phyloP scores from a whole-genome alignment of 2,888 invertebrate species.

The Agrotis segetum region DNA sequence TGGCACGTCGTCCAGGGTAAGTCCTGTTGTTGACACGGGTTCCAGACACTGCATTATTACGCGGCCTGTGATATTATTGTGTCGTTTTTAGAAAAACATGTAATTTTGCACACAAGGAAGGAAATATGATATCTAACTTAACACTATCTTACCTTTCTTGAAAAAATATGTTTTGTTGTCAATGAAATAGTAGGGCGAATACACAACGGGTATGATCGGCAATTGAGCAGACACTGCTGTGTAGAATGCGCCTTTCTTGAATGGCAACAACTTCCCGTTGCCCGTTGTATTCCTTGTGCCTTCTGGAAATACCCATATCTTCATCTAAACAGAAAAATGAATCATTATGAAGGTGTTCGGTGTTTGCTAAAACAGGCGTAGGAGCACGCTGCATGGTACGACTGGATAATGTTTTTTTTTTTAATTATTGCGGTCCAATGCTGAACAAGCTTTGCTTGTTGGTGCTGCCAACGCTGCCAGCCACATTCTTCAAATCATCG shows the following conservation, averaged over 20 bases:
- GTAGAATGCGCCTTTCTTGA: slow-evolving; percentile 93
- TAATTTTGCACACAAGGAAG: background rate
- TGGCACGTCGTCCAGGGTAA: slow-evolving; percentile 78
- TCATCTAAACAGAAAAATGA: slow-evolving; percentile 68
- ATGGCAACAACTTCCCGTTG: slow-evolving; percentile 87
- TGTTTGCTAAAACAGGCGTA: too few species aligned
- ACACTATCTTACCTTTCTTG: slow-evolving; percentile 76
- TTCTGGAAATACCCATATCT: slow-evolving; percentile 92
- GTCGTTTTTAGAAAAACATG: background rate
- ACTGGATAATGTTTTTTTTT: too few species aligned
- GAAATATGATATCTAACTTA: too few species aligned
- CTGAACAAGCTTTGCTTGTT: too few species aligned
- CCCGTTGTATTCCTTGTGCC: slow-evolving; percentile 88
- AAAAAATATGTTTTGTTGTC: slow-evolving; percentile 69
- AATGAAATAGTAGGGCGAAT: slow-evolving; percentile 89
- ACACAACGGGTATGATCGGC: slow-evolving; percentile 91
- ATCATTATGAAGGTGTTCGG: background rate
- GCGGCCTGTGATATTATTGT: slow-evolving; percentile 75
- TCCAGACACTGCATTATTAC: slow-evolving; percentile 82
- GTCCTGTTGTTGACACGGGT: slow-evolving; percentile 80
- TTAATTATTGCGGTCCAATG: too few species aligned
- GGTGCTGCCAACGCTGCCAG: too few species aligned
- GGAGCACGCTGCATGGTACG: too few species aligned
- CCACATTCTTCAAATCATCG: too few species aligned
- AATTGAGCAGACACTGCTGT: slow-evolving; percentile 91